Base-by-base conservation (phyloP, 2,888 invertebrate species). In the Noctua comes region DNA sequence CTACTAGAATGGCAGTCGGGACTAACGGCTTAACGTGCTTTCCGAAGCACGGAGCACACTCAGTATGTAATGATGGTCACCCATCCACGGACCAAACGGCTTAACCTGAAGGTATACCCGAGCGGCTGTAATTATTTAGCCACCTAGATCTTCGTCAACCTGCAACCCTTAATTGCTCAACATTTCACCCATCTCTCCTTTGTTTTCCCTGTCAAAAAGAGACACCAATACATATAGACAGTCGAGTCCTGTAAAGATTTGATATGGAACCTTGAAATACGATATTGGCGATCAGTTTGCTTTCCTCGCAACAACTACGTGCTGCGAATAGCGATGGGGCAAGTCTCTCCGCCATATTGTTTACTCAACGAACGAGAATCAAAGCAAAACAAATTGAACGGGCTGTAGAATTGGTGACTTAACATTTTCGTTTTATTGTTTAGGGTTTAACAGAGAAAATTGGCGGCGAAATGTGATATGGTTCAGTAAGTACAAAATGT, bases 221-320 rank as follows among this genome's bases (percentile, higher is more conserved):
- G n/a, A 46, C 21, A 66, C 16, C 68, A 59, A 73, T 2, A 69
- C 16, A 65, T 48, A 69, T 65, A 59, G 46, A 65, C 59, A 65
- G 36, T 27, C 59, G 43, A 77, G 16, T 21, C 74, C 68, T 76
- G 76, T 75, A 79, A 81, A 80, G 78, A 86, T 88, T 88, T 80
- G 81, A 79, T 85, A 84, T 82, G 80, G 79, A 78, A 78, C 82
- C 81, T 86, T 79, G 80, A 84, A 88, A 85, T 76, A 59, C 62
- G 84, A 77, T 84, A 86, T 80, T 83, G 77, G 65, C 77, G 70
- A 86, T 88, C 85, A 71, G 82, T 84, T 87, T 84, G 82, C 85
- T 74, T 74, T 81, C 77, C 80, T 68, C 86, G 88, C 79, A 80
- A 76, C 57, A 68, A 76, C 68, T 69, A 82, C 85, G 88, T 87